Base-by-base conservation (phyloP, 2,113 vertebrate species). In the Cottus gobio region DNA sequence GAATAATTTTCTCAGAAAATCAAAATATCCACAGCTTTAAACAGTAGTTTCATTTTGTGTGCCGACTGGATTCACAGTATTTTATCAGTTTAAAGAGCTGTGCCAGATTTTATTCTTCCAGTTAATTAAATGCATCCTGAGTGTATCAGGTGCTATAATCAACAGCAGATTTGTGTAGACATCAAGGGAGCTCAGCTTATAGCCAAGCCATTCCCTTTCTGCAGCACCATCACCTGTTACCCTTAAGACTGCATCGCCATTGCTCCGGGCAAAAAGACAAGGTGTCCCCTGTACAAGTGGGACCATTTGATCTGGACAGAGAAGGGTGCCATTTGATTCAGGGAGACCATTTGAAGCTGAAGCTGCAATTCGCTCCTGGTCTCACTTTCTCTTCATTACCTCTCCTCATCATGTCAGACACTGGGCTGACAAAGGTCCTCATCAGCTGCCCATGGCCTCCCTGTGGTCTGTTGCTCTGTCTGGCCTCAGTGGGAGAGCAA, bases 361-460 rank as follows among this genome's bases (percentile, higher is more conserved):
- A 77, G 68, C 56, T 54, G 73, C 50, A 48, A 84, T 69, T 80
- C 72, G 66, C 71, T 64, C 24, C 44, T 44, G 5, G 67, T 66
- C 79, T 75, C 71, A 54, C 61, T 85, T 71, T 69, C 69, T 74
- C 75, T 87, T 82, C 73, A 79, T 84, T 83, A 63, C 71, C 52
- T 70, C 66, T 28, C 15, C 65, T 76, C 72, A 36, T 78, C 10
- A 16, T 81, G 80, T 75, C 77, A 71, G 71, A 85, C 69, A 63
- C 57, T 20, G 56, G 50, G 66, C 82, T 81, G 84, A 86, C 76
- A 85, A 56, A 81, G 64, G 72, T 67, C 70, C 85, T 89, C 79
- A 88, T 90, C 89, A 85, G 76, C 75, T 62, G 12, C 62, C 26
- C 34, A 0, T 24, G 75, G 71, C 65, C 44, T 82, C 63, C n/a